A percentile compares a stretch with the other conserved stretches of the same genome.
Evolutionary conservation across 2,888 invertebrate genomes (phyloP).

Genomic region (Atrina japonica): DNA sequence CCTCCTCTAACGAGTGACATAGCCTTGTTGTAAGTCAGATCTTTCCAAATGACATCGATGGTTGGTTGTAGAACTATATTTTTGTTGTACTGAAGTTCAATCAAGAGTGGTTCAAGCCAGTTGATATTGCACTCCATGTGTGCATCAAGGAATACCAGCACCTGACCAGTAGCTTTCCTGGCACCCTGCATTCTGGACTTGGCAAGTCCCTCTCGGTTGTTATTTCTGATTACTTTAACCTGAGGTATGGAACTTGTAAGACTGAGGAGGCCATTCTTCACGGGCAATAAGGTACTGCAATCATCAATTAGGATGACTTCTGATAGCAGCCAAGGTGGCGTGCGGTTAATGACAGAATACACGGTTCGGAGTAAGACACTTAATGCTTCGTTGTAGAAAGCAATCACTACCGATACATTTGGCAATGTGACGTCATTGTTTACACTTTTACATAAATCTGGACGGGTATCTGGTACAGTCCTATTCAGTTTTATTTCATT

Average conservation of each 20-base stretch:
- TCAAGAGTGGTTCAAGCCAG: constrained; percentile 55
- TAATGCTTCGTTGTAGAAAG: constrained; percentile 89
- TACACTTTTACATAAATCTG: too few relatives aligned
- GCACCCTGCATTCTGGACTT: constrained; percentile 95
- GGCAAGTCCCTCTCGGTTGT: constrained; percentile 95
- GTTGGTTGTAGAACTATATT: constrained; percentile 47
- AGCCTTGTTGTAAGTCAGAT: constrained; percentile 1
- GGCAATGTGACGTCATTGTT: too few relatives aligned
- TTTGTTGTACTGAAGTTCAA: constrained; percentile 41
- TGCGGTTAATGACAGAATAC: constrained; percentile 81
- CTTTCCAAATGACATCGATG: constrained; percentile 43
- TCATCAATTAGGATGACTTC: constrained; percentile 83
- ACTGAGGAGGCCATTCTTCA: constrained; percentile 83
- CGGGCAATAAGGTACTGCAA: constrained; percentile 67
- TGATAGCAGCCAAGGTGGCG: constrained; percentile 80
- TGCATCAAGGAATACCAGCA: constrained; percentile 97
- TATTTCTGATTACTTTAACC: constrained; percentile 93
- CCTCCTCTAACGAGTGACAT: constrained; percentile 11
- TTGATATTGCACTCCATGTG: constrained; percentile 88
- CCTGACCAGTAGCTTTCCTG: constrained; percentile 89
- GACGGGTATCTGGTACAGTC: too few relatives aligned
- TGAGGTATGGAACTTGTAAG: constrained; percentile 92
- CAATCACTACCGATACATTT: constrained; percentile 49
- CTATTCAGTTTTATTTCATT: too few relatives aligned
- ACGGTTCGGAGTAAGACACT: constrained; percentile 78